phyloP scores from a whole-genome alignment of 2,113 vertebrate species.

The Equus quagga region DNA sequence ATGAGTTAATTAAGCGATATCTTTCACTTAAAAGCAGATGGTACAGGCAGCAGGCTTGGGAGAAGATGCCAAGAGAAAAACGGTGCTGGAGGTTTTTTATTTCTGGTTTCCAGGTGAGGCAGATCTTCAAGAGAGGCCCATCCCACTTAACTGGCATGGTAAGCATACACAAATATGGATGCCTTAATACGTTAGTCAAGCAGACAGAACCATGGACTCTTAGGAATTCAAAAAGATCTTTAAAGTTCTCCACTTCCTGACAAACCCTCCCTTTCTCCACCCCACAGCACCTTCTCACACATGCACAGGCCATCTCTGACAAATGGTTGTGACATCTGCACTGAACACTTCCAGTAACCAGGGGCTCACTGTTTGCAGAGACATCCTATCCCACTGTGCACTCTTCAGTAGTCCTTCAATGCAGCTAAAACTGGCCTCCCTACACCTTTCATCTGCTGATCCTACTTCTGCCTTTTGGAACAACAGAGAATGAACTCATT shows the following conservation, averaged over 20 bases:
- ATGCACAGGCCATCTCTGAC: neutral
- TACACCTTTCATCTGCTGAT: neutral
- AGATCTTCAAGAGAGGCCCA: neutral
- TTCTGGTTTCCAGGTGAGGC: neutral
- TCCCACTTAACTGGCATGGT: neutral
- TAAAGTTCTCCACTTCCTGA: neutral
- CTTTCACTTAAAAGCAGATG: slow-evolving; percentile 16
- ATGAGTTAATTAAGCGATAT: neutral
- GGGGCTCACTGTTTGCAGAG: neutral
- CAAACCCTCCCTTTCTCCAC: neutral
- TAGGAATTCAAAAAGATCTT: neutral
- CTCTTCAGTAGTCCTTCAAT: neutral
- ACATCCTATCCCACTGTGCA: neutral
- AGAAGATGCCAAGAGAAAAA: neutral
- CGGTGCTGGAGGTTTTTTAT: neutral
- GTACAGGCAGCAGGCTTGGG: neutral
- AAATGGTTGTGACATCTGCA: neutral
- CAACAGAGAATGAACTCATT: neutral
- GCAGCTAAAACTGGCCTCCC: neutral
- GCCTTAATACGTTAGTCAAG: neutral
- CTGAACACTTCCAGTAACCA: neutral
- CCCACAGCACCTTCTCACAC: neutral
- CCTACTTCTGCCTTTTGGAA: neutral
- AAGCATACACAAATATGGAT: neutral
- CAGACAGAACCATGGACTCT: neutral